Evolutionary conservation across 2,888 invertebrate genomes (phyloP), one percentile per base, ranked within the genome.

Genomic region (Branchipolynoe longqiensis): DNA sequence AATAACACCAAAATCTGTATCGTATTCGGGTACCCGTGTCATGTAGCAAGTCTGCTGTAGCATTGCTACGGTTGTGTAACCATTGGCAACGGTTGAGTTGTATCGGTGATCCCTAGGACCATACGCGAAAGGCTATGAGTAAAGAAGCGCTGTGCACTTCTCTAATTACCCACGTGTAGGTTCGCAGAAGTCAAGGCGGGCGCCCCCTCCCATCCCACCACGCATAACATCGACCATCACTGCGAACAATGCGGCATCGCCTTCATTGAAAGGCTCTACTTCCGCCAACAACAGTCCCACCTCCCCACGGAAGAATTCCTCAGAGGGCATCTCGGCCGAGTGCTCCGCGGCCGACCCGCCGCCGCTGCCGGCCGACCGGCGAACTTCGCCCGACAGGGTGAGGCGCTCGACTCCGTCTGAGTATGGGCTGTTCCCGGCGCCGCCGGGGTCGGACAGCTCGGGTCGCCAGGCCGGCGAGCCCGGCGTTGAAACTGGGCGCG

Each of bases 181-280:
- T 48, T 78, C 78, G 3, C 41, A 78, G 48, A 78, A 78, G 22
- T 78, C 78, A 12, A 25, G 78, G n/a, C 78, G 78, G 25, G 78
- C 78, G 18, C 78, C 78, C 1, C 78, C 78, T 0, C 78, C 78
- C 14, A 41, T 48, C 2, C 78, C 78, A 3, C 69, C 69, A 0
- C 69, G 69, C 6, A 38, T 33, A 0, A 12, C 8, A 12, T 69
- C 69, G 73, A 64, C 28, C 38, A 54, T 41, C 25, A 41, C 41
- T 4, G 22, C 41, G n/a, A 28, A 48, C 28, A 18, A 28, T 14
- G 48, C 48, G 0, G 48, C 38, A 38, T 69, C 69, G 22, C 69
- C 69, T 0, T 69, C 69, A 3, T 38, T 22, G 12, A 33, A 69
- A 38, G 48, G 78, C 54, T 48, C 48, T 28, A 54, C 78, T 1